A percentile compares a stretch with the other conserved stretches of the same genome.
Conservation (phyloP, 2,888 invertebrate genomes). For the Diarsia mendica region DNA sequence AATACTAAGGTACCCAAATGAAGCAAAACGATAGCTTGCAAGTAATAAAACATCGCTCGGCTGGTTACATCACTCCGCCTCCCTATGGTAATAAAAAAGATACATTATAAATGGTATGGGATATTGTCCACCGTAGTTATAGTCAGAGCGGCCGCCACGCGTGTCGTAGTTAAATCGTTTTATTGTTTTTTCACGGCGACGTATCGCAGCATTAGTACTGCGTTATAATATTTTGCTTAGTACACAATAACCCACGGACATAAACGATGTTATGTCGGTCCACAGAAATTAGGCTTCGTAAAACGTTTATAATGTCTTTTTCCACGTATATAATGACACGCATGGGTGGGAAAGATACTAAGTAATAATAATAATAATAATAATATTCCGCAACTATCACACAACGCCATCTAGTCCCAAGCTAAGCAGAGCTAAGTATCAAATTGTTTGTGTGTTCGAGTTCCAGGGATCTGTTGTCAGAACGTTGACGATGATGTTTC, state of each 20-base stretch:
- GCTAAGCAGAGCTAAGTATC: no score
- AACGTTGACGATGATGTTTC: slow-evolving; percentile 7
- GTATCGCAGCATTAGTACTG: slow-evolving; percentile 78
- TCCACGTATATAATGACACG: slow-evolving; percentile 30
- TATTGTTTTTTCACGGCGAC: slow-evolving; percentile 85
- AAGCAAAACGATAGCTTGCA: slow-evolving; percentile 60
- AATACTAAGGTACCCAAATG: slow-evolving; percentile 34
- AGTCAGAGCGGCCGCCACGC: slow-evolving; percentile 73
- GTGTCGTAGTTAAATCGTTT: slow-evolving; percentile 85
- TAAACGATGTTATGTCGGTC: slow-evolving; percentile 72
- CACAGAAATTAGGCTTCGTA: slow-evolving; percentile 70
- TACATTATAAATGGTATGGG: slow-evolving; percentile 87
- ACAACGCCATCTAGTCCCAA: no score
- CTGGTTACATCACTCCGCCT: slow-evolving; percentile 61
- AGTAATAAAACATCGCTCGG: slow-evolving; percentile 64
- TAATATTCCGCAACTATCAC: no score
- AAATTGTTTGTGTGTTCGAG: slow-evolving; percentile 33
- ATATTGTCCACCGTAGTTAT: slow-evolving; percentile 82
- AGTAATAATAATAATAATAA: no score
- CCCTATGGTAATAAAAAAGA: slow-evolving; percentile 85
- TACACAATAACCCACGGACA: slow-evolving; percentile 74
- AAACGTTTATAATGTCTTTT: slow-evolving; percentile 60
- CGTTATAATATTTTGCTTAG: slow-evolving; percentile 82
- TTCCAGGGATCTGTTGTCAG: slow-evolving; percentile 1
- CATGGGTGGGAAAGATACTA: slow-evolving; percentile 2